Evolutionary conservation across 1,140 invertebrate species (phyloP).

Genomic region (Penaeus indicus): DNA sequence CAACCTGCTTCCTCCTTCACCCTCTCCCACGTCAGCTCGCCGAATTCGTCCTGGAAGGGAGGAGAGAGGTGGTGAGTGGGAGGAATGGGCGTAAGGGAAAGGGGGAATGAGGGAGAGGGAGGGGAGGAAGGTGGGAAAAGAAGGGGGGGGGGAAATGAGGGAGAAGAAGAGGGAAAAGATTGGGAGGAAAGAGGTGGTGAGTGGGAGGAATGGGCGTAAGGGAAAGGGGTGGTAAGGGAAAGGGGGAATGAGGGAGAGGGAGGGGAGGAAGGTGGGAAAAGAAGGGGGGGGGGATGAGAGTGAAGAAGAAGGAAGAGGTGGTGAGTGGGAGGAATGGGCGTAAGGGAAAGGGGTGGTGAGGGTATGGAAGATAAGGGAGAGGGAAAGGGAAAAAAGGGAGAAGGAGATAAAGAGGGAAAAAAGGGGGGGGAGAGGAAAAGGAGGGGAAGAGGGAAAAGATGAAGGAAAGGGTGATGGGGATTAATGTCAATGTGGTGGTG

Average conservation of each 20-base stretch:
- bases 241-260: neutral
- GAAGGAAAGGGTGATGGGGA: neutral
- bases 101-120: too few species aligned
- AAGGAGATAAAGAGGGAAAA: too few species aligned
- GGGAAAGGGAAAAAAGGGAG: neutral
- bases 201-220: too few species aligned
- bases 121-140: too few species aligned
- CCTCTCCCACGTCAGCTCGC: conserved; percentile 34
- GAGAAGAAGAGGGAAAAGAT: too few species aligned
- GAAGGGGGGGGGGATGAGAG: too few species aligned
- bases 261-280: neutral
- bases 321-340: neutral
- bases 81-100: neutral
- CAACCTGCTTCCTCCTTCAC: conserved; percentile 47
- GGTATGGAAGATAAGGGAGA: neutral
- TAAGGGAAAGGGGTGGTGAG: neutral
- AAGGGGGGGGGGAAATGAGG: too few species aligned
- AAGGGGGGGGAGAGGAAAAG: too few species aligned
- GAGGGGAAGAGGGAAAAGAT: neutral
- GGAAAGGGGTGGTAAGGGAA: neutral
- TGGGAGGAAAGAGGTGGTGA: too few species aligned
- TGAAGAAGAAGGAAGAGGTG: neutral
- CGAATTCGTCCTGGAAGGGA: conserved; percentile 41
- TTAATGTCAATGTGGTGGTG: too few species aligned
- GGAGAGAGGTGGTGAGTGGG: neutral